Percentiles rank a stretch among this genome's conserved stretches.
Conservation (phyloP, 2,113 vertebrate species). For the Cebus imitator region DNA sequence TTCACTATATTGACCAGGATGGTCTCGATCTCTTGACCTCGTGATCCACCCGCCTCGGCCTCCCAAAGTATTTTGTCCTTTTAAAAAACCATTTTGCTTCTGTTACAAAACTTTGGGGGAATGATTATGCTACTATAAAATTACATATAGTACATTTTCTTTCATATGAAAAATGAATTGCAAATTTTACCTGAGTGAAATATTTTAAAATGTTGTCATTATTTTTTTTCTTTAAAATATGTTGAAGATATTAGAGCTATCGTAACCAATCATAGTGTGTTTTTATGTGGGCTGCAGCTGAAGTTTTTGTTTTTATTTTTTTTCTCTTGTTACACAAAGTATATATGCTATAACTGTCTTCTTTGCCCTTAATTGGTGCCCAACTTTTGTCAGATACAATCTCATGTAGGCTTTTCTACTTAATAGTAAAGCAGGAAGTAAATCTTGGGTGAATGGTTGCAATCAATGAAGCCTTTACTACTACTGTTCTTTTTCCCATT, state of each 20-base stretch:
- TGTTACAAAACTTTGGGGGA: not conserved
- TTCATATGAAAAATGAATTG: not conserved
- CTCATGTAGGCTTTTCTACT: not conserved
- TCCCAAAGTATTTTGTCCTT: not conserved
- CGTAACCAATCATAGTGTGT: not conserved
- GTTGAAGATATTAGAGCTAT: not conserved
- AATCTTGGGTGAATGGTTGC: not conserved
- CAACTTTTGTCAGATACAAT: not conserved
- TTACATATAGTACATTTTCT: not conserved
- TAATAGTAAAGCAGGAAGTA: not conserved
- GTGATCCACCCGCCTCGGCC: too few relatives aligned
- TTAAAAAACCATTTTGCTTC: not conserved
- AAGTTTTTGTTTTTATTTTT: not conserved
- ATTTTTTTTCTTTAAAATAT: not conserved
- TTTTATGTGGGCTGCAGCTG: not conserved
- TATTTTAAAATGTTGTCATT: not conserved
- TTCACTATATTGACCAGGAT: too few relatives aligned
- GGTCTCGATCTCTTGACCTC: too few relatives aligned
- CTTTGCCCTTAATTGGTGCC: not conserved
- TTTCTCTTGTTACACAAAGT: not conserved
- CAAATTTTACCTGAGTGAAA: not conserved
- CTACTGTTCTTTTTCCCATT: not conserved
- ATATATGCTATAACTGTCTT: not conserved
- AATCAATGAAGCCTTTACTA: not conserved
- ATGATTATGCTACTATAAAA: not conserved